phyloP scores from a whole-genome alignment of 2,888 invertebrate genomes.

The Galerucella calmariensis region DNA sequence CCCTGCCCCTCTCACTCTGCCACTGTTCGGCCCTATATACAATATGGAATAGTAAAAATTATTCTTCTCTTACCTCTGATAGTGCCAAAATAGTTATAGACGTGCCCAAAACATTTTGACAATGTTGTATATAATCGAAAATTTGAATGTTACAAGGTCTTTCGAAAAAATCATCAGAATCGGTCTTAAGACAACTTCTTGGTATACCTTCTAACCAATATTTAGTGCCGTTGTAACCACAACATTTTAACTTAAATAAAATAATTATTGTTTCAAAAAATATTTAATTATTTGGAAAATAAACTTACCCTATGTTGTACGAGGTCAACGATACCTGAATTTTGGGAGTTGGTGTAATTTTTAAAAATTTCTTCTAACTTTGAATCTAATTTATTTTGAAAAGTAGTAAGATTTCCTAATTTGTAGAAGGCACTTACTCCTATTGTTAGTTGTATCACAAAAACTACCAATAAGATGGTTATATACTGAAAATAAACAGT shows the following conservation, averaged over 20 bases:
- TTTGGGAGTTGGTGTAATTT: slow-evolving; percentile 26
- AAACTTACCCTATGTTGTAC: slow-evolving; percentile 44
- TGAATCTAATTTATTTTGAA: slow-evolving; percentile 32
- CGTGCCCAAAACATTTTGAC: slow-evolving; percentile 36
- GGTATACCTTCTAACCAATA: slow-evolving; percentile 36
- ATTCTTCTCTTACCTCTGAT: slow-evolving; percentile 32
- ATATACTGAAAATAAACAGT: slow-evolving; percentile 36
- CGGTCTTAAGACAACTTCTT: slow-evolving; percentile 37
- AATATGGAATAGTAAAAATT: neutral
- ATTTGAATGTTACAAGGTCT: slow-evolving; percentile 32
- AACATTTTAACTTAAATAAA: slow-evolving; percentile 40
- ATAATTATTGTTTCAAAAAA: neutral
- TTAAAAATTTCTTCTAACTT: slow-evolving; percentile 33
- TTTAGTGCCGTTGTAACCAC: slow-evolving; percentile 36
- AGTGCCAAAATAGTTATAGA: slow-evolving; percentile 31
- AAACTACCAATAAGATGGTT: slow-evolving; percentile 31
- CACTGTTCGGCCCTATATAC: too few species aligned
- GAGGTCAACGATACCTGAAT: slow-evolving; percentile 37
- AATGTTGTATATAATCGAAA: slow-evolving; percentile 33
- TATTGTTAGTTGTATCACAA: slow-evolving; percentile 31
- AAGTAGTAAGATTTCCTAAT: slow-evolving; percentile 29
- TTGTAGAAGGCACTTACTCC: slow-evolving; percentile 37
- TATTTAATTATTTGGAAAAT: neutral
- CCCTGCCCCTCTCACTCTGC: too few species aligned
- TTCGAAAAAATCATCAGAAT: slow-evolving; percentile 30